Conservation (phyloP, 2,113 vertebrate genomes). For the Morone saxatilis region DNA sequence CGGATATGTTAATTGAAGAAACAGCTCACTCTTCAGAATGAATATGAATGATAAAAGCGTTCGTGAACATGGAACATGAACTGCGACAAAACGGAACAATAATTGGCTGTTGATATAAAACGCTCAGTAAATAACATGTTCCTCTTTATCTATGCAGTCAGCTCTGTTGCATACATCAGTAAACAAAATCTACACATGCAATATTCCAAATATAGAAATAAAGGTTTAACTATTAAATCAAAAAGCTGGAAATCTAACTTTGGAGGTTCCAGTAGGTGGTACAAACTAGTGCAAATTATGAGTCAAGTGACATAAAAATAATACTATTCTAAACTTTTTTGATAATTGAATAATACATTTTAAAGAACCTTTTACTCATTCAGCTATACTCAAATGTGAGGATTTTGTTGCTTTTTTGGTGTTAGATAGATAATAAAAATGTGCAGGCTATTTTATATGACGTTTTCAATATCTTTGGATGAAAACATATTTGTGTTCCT, state of each 20-base stretch:
- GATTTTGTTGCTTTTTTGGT: not conserved
- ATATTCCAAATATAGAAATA: not conserved
- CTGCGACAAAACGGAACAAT: conserved; percentile 16
- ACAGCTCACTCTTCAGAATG: conserved; percentile 18
- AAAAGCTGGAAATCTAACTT: not conserved
- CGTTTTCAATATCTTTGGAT: not conserved
- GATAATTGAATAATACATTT: not conserved
- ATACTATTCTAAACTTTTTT: not conserved
- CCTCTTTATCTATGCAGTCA: conserved; percentile 18
- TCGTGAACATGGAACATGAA: conserved; percentile 25
- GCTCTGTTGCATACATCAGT: not conserved
- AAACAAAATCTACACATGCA: not conserved
- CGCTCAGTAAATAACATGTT: not conserved
- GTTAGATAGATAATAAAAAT: not conserved
- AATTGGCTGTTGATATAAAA: conserved; percentile 25
- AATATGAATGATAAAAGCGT: conserved; percentile 34
- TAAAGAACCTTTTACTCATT: too few species aligned
- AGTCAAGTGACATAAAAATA: not conserved
- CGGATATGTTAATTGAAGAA: conserved; percentile 43
- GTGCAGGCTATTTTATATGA: not conserved
- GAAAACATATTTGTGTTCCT: not conserved
- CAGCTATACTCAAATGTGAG: not conserved
- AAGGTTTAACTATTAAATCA: not conserved
- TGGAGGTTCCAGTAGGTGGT: not conserved
- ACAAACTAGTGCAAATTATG: not conserved